Base-by-base conservation (phyloP, 2,888 invertebrate genomes). In the Tolmerus cingulatus region DNA sequence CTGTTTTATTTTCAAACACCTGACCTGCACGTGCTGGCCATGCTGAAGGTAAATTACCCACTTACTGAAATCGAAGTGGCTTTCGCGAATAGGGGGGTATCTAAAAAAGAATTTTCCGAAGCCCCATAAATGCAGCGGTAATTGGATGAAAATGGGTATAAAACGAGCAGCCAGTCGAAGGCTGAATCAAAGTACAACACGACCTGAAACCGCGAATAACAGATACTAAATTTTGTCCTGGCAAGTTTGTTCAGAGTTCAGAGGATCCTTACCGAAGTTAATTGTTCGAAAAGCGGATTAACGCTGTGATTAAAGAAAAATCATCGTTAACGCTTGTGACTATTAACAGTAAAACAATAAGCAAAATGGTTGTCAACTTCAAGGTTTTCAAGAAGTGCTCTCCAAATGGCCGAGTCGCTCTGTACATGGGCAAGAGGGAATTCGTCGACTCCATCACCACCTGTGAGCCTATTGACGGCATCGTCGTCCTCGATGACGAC, bases 381-480 rank as follows among this genome's bases (percentile, higher is more conserved):
- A 96, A 97, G 93, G 97, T 98, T 91, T 98, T 96, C 93, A 98
- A 98, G 93, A 98, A 98, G 94, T 95, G 95, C 91, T 96, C 97
- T 74, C 97, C 97, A 78, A 97, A 97, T 93, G 96, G 96, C 89
- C 97, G 97, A 93, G 93, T 97, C 90, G 96, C 97, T 66, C 93
- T 98, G 90, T 98, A 97, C 90, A 92, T 98, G 93, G 96, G 96
- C 76, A 97, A 97, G 92, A 94, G 98, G 89, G 97, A 98, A 92
- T 97, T 97, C 92, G 95, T 97, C 88, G 97, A 97, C 92, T 97
- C 97, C 91, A 95, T 97, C 89, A 95, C 97, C 0, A 95, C 95
- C 88, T 96, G 97, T 87, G 98, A 98, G 91, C 97, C 97, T 0
- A 95, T 97, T 90, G 98, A 98, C 93, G 98, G 98, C 74, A 97